Evolutionary conservation across 1,140 invertebrate species (phyloP), one percentile per base, ranked within the genome.

Genomic region (Drosophila repletoides): DNA sequence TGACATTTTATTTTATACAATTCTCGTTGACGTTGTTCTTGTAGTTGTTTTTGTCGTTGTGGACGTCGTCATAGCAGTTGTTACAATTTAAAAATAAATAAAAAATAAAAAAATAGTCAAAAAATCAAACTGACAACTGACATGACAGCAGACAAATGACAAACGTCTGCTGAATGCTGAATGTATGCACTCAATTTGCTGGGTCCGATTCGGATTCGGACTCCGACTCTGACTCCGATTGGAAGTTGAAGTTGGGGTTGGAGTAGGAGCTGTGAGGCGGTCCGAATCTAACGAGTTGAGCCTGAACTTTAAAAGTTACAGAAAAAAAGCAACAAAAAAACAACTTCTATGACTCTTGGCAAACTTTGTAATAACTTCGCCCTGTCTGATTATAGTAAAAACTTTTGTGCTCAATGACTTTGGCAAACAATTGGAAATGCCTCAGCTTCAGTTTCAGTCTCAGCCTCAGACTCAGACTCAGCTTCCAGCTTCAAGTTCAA

Each of bases 101-200:
- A 49, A 58, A 63, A 34, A 36, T 12, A 48, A 67, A 61, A 64
- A 75, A 40, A 71, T 61, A 80, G 80, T 79, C 75, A 55, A 86
- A 84, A 77, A 86, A 86, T 86, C 80, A 86, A 86, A 86, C 64
- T 86, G 80, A 86, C 80, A 86, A 80, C 80, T 76, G 81, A 86
- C 80, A 86, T 80, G 80, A 86, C 81, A 80, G 80, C 81, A 80
- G 81, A 86, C 81, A 86, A 86, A 86, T 86, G 80, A 86, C 80
- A 86, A 79, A 86, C 51, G 80, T 87, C 80, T 68, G 53, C 58
- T 12, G 38, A 65, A 31, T 56, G n/a, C n/a, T n/a, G n/a, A n/a
- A n/a, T 60, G 66, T 80, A 70, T 80, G 79, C 75, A 83, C 75
- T 84, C 80, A 80, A 84, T 84, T 84, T 84, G 76, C 58, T 31